Evolutionary conservation across 2,113 vertebrate genomes (phyloP).

Genomic region (Odobenus rosmarus): DNA sequence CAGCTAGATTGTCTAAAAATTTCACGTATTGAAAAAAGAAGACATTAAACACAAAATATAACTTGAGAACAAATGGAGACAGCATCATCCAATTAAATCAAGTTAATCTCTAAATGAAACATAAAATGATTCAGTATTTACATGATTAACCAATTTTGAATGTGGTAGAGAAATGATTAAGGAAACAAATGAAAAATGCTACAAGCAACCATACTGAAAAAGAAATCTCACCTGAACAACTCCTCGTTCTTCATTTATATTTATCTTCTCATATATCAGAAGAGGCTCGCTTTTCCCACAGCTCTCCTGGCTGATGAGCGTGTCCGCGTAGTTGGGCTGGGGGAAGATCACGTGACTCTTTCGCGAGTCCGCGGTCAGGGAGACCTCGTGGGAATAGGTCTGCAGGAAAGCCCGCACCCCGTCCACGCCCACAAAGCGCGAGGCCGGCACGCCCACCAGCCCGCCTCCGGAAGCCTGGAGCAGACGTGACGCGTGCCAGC

Average conservation of each 20-base stretch:
- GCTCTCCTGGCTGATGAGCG: constrained; percentile 61
- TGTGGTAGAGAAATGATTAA: neutral
- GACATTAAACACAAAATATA: neutral
- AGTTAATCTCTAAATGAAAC: neutral
- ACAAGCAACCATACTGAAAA: neutral
- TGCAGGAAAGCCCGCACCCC: constrained; percentile 78
- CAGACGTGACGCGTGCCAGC: neutral
- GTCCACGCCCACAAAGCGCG: constrained; percentile 77
- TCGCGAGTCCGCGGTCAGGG: neutral
- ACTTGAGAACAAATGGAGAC: constrained; percentile 17
- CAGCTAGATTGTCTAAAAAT: constrained; percentile 39
- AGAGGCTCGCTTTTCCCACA: constrained; percentile 73
- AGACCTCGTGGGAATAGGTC: constrained; percentile 72
- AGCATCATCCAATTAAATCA: neutral
- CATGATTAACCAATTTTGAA: neutral
- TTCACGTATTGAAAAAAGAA: neutral
- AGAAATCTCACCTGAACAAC: constrained; percentile 70
- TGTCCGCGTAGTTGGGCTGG: constrained; percentile 65
- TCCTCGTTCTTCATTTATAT: constrained; percentile 36
- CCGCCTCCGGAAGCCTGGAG: neutral
- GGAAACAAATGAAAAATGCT: constrained; percentile 23
- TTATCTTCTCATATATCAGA: constrained; percentile 59
- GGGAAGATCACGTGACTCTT: neutral
- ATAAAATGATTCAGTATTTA: neutral
- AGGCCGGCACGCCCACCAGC: neutral